Evolutionary conservation across 2,888 invertebrate species (phyloP), one percentile per base, ranked within the genome.

Genomic region (Tachystola acroxantha): DNA sequence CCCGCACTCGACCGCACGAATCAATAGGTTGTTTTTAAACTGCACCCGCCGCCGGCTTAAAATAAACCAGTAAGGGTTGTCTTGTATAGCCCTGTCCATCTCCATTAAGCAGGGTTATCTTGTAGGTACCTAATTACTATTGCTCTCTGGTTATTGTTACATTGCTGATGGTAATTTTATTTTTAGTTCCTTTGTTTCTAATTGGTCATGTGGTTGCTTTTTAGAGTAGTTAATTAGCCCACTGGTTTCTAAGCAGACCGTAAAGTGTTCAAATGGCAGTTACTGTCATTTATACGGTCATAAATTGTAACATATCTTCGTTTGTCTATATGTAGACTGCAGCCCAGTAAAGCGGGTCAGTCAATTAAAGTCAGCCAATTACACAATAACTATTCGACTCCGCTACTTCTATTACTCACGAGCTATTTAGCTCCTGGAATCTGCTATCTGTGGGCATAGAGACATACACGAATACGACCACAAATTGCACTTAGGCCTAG

Each of bases 31-130:
- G 25, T 39, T 44, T 36, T 43, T 34, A 45, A 51, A 42, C 45
- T 43, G 38, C 22, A 36, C 22, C 34, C 27, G 29, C 28, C 20
- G 26, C 34, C 12, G 22, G 41, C 36, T 42, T 45, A 42, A 53
- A 50, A 53, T 52, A 48, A 48, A 42, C 44, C 46, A 39, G 43
- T 42, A 45, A 50, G 40, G 30, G 42, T 27, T 28, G n/a, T 10
- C 10, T n/a, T n/a, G n/a, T 24, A 22, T 22, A 5, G 7, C 24
- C n/a, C 24, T 16, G 6, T 24, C 9, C 2, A 4, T 24, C n/a
- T 28, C 2, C 10, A 28, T 28, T 28, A 12, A 13, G n/a, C n/a
- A n/a, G n/a, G n/a, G n/a, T n/a, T 12, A 28, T 9, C n/a, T 10
- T 25, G 25, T 25, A 9, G 6, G 10, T 25, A 2, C 10, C 2